Evolutionary conservation across 2,888 invertebrate species (phyloP).

Genomic region (Hecatera dysodea): DNA sequence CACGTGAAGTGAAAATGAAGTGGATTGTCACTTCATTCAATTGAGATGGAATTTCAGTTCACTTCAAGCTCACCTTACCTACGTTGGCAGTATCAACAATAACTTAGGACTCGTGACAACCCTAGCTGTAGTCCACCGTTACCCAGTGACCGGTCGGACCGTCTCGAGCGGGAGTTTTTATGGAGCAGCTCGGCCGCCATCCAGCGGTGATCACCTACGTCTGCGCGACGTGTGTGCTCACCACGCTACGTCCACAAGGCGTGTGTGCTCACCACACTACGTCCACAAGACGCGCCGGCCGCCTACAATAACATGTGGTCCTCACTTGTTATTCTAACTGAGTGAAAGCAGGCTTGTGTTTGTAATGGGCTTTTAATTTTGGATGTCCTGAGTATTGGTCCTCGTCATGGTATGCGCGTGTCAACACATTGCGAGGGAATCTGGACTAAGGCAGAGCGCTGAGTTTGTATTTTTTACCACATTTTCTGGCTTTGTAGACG

Average conservation of each 20-base stretch:
- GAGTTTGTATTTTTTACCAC: neutral
- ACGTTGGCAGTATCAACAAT: too few species aligned
- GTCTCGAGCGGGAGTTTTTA: slow-evolving; percentile 50
- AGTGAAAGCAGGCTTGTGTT: slow-evolving; percentile 54
- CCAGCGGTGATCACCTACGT: slow-evolving; percentile 10
- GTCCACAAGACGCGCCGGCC: slow-evolving; percentile 10
- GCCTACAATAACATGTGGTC: slow-evolving; percentile 52
- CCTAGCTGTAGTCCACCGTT: slow-evolving; percentile 39
- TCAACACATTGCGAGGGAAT: slow-evolving; percentile 20
- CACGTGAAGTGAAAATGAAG: too few species aligned
- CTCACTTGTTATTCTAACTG: slow-evolving; percentile 55
- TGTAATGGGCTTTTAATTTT: slow-evolving; percentile 60
- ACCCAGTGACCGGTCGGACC: slow-evolving; percentile 31
- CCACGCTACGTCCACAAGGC: neutral
- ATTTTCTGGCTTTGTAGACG: too few species aligned
- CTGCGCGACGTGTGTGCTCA: slow-evolving; percentile 25
- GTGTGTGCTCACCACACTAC: slow-evolving; percentile 26
- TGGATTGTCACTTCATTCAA: too few species aligned
- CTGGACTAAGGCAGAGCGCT: neutral
- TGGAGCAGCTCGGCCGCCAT: slow-evolving; percentile 26
- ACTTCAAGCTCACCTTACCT: too few species aligned
- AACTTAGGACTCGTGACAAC: slow-evolving; percentile 19
- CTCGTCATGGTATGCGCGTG: slow-evolving; percentile 30
- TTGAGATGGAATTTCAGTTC: too few species aligned
- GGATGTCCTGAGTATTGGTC: slow-evolving; percentile 41